Percentiles rank a stretch among this genome's conserved stretches.
Conservation (phyloP, 1,140 invertebrate genomes). For the Scaptomyza graminum region DNA sequence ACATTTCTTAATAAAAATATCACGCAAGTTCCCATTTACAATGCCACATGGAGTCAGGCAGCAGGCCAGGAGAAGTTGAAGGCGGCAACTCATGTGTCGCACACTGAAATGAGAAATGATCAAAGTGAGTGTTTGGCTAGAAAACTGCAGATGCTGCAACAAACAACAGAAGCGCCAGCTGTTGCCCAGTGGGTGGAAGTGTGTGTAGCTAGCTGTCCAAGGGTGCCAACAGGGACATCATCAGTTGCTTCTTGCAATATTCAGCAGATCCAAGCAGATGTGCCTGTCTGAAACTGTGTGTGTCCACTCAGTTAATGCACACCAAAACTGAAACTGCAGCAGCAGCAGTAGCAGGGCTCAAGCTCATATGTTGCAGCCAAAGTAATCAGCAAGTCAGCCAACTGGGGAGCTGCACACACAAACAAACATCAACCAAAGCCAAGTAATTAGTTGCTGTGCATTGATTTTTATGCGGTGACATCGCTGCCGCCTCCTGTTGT, state of each 20-base stretch:
- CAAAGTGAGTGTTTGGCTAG: conserved; percentile 76
- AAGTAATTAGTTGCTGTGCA: conserved; percentile 77
- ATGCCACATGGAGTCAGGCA: conserved; percentile 44
- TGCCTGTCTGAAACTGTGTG: conserved; percentile 18
- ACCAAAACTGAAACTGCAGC: conserved; percentile 64
- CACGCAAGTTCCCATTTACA: conserved; percentile 63
- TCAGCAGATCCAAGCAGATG: conserved; percentile 47
- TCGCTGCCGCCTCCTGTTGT: conserved; percentile 14
- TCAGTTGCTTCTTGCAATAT: conserved; percentile 68
- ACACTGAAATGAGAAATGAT: conserved; percentile 75
- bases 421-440: background rate
- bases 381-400: conserved; percentile 68
- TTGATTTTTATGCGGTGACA: conserved; percentile 68
- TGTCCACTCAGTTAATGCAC: conserved; percentile 70
- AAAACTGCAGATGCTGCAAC: conserved; percentile 50
- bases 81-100: conserved; percentile 68
- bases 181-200: conserved; percentile 30
- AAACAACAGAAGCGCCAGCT: conserved; percentile 64
- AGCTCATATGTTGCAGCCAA: conserved; percentile 46
- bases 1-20: conserved; percentile 80
- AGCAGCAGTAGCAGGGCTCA: conserved; percentile 31
- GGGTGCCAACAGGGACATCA: conserved; percentile 64
- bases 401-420: conserved; percentile 10
- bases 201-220: conserved; percentile 25
- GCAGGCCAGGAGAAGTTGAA: conserved; percentile 9